Evolutionary conservation across 1,140 invertebrate genomes (phyloP).

Genomic region (Rhagoletis zephyria): DNA sequence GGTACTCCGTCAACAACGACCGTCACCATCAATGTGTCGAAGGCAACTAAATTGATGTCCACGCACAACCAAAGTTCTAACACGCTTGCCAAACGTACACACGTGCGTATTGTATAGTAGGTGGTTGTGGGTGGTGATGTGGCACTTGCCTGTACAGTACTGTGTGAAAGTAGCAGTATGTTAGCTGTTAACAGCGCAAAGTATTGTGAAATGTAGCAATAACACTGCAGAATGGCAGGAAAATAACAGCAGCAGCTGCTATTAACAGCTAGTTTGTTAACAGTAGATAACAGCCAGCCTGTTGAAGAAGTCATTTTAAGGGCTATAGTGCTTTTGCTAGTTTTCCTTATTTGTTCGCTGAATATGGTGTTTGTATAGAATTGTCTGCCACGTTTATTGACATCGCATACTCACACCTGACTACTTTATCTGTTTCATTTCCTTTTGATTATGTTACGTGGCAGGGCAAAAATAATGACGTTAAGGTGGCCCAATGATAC

Average conservation of each 20-base stretch:
- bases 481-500: too few relatives aligned
- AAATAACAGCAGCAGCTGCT: not conserved
- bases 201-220: not conserved
- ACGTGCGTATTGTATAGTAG: not conserved
- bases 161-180: not conserved
- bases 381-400: too few relatives aligned
- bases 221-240: not conserved
- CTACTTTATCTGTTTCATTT: too few relatives aligned
- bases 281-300: not conserved
- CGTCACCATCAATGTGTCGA: slow-evolving; percentile 11
- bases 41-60: slow-evolving; percentile 21
- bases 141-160: not conserved
- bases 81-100: not conserved
- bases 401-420: too few relatives aligned
- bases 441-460: too few relatives aligned
- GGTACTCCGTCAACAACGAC: slow-evolving; percentile 13
- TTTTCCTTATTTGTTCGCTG: too few relatives aligned
- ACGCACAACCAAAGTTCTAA: slow-evolving; percentile 13
- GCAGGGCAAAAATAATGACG: too few relatives aligned
- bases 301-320: too few relatives aligned
- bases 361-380: too few relatives aligned
- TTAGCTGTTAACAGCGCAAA: not conserved
- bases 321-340: too few relatives aligned
- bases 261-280: not conserved
- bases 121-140: not conserved